Evolutionary conservation across 2,113 vertebrate genomes (phyloP).

Genomic region (Apteryx mantelli): DNA sequence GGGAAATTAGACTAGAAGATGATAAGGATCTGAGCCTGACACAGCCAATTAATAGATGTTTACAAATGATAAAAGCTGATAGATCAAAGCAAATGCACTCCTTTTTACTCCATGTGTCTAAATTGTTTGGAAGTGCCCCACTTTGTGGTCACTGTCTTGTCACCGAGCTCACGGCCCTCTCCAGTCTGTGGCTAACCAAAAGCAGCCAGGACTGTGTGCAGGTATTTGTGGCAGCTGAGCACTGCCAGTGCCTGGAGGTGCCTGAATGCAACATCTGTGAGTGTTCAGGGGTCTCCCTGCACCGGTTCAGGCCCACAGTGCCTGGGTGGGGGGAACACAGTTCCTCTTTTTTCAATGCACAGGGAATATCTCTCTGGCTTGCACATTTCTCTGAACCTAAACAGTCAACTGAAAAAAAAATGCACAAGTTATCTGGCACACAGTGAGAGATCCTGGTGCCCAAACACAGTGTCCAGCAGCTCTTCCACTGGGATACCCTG

Average conservation of each 20-base stretch:
- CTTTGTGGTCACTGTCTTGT: neutral
- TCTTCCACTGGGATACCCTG: neutral
- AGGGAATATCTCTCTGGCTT: neutral
- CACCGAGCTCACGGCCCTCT: neutral
- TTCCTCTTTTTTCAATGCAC: neutral
- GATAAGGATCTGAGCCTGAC: slow-evolving; percentile 88
- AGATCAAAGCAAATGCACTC: slow-evolving; percentile 80
- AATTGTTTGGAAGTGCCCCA: slow-evolving; percentile 23
- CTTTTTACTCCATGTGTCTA: slow-evolving; percentile 51
- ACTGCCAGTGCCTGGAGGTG: fast-evolving
- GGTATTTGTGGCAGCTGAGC: neutral
- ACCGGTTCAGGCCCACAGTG: neutral
- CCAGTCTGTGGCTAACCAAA: fast-evolving
- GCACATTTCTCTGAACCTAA: neutral
- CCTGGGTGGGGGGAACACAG: neutral
- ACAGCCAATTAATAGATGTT: slow-evolving; percentile 93
- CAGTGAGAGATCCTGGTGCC: neutral
- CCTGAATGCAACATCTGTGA: neutral
- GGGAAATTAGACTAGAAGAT: slow-evolving; percentile 78
- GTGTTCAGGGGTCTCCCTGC: neutral
- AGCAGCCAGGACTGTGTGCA: neutral
- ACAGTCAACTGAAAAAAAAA: neutral
- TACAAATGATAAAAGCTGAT: slow-evolving; percentile 82
- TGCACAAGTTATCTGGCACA: neutral
- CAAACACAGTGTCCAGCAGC: neutral